Evolutionary conservation across 2,113 vertebrate genomes (phyloP), one percentile per base, ranked within the genome.

Genomic region (Trogon melanurus): DNA sequence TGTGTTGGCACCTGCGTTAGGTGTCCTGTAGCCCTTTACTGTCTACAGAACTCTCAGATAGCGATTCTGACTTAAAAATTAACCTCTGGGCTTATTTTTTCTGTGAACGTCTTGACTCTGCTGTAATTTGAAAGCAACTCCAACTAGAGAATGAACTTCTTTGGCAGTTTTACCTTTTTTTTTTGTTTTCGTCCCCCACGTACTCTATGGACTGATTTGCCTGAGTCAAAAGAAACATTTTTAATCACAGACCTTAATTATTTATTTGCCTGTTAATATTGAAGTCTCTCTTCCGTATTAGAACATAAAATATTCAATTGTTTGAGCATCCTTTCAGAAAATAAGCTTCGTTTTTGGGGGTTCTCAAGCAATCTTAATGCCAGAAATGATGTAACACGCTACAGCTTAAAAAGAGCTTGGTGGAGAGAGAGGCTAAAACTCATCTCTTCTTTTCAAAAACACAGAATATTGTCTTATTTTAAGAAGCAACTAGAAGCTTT

Each of bases 181-280:
- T 32, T n/a, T 16, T 13, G n/a, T 54, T 21, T 25, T 2, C 41
- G 41, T n/a, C 41, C 41, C 41, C 41, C 41, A 20, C 30, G 6
- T 45, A 14, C 38, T 66, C 62, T 81, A 6, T 36, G 53, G 74
- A 67, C 53, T 48, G 38, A 47, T 76, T 50, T 2, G 7, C n/a
- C 41, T 2, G 70, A 69, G 34, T 56, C 51, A 25, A 82, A 91
- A 25, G 81, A 91, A 58, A 70, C 36, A 19, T 61, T 95, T 94
- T 88, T 69, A 85, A 62, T 73, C 73, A 84, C 23, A 67, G 14
- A 41, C 17, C 25, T 95, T 81, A 81, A 93, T 93, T 95, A 85
- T 91, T 94, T 79, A 84, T 91, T 81, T 72, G 15, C 25, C 45
- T 79, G 14, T 85, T 84, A 84, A 81, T 89, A 91, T 48, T 72